A percentile compares a stretch with the other conserved stretches of the same genome.
Evolutionary conservation across 2,113 vertebrate genomes (phyloP).

Genomic region (Polypterus senegalus): DNA sequence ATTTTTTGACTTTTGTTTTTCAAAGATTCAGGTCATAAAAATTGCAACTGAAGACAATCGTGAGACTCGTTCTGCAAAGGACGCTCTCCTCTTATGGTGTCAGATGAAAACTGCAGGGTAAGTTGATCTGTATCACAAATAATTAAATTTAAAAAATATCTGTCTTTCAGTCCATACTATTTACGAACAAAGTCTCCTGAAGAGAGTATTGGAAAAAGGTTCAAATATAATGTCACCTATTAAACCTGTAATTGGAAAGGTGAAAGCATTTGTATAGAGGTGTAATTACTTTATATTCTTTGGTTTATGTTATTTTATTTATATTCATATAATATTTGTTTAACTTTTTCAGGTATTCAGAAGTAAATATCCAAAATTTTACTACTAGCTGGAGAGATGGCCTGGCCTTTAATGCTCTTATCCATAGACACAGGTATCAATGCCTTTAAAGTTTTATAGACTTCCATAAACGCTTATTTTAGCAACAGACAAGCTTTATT

Average conservation of each 20-base stretch:
- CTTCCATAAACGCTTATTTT: no score
- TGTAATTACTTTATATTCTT: no score
- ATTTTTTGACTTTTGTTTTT: background rate
- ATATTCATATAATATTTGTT: no score
- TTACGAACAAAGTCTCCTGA: background rate
- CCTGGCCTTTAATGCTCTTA: conserved; percentile 88
- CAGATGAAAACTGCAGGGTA: conserved; percentile 91
- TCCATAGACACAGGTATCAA: conserved; percentile 78
- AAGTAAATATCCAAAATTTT: conserved; percentile 92
- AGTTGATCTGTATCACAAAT: conserved; percentile 10
- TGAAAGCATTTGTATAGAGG: no score
- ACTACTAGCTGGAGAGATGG: conserved; percentile 91
- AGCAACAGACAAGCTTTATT: no score
- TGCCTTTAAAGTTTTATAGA: no score
- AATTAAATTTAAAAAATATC: background rate
- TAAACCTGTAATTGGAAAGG: no score
- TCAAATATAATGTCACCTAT: no score
- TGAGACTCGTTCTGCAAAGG: conserved; percentile 87
- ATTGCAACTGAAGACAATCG: conserved; percentile 89
- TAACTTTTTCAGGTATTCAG: conserved; percentile 60
- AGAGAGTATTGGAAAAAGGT: background rate
- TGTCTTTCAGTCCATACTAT: background rate
- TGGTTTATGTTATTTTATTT: no score
- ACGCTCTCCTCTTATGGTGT: conserved; percentile 87
- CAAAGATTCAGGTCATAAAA: conserved; percentile 85